Percentiles rank a stretch among this genome's conserved stretches.
phyloP scores from a whole-genome alignment of 2,113 vertebrate genomes.

The Smithornis capensis region DNA sequence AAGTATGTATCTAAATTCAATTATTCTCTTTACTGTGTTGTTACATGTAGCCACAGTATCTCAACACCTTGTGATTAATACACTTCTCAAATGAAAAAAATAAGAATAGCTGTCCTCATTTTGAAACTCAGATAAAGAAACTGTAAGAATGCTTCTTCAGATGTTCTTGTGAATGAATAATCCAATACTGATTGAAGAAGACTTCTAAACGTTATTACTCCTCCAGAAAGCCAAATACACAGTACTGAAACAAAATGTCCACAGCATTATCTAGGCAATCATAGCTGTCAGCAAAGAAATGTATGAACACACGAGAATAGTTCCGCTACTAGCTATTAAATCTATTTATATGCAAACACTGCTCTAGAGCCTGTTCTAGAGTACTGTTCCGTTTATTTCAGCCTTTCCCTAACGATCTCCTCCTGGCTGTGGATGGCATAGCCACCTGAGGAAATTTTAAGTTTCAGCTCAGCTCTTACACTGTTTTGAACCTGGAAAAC shows the following conservation, averaged over 20 bases:
- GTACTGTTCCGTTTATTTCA: neutral
- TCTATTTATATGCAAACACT: neutral
- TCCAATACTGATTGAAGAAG: neutral
- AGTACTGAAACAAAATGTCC: neutral
- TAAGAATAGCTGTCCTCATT: neutral
- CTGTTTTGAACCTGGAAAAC: neutral
- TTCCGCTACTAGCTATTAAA: neutral
- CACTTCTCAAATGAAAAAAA: neutral
- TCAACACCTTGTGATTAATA: neutral
- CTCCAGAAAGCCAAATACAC: neutral
- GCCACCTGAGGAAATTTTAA: neutral
- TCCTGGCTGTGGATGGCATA: neutral
- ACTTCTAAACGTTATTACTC: neutral
- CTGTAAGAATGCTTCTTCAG: neutral
- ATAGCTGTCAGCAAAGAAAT: neutral
- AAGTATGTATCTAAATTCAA: neutral
- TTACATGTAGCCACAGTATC: neutral
- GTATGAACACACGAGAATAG: neutral
- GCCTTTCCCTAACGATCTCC: neutral
- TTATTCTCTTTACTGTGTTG: neutral
- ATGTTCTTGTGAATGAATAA: neutral
- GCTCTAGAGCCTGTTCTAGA: neutral
- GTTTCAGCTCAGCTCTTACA: neutral
- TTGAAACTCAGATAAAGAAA: neutral
- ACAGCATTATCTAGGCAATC: neutral